Percentiles rank a stretch among this genome's conserved stretches.
Evolutionary conservation across 2,797 vertebrate species (phyloP).

Genomic region (Huso huso): DNA sequence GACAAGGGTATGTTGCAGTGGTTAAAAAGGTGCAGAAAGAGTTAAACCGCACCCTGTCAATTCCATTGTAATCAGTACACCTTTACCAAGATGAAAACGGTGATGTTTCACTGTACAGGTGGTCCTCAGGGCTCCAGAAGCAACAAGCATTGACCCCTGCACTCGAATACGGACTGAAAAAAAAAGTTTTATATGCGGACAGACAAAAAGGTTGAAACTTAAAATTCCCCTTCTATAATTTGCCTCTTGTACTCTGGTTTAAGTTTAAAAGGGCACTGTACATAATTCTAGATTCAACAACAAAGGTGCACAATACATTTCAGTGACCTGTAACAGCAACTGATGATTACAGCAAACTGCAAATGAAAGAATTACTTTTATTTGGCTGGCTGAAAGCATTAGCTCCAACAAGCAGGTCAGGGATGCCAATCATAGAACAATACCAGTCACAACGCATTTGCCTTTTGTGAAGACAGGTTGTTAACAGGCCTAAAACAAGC

Average conservation of each 20-base stretch:
- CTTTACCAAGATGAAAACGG: too few species aligned
- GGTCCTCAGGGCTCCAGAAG: too few species aligned
- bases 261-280: conserved; percentile 46
- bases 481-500: conserved; percentile 38
- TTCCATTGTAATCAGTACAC: too few species aligned
- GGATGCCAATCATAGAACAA: conserved; percentile 58
- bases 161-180: too few species aligned
- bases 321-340: conserved; percentile 50
- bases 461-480: conserved; percentile 39
- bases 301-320: conserved; percentile 41
- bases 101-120: too few species aligned
- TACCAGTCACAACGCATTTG: conserved; percentile 55
- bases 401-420: conserved; percentile 27
- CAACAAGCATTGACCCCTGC: too few species aligned
- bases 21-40: too few species aligned
- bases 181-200: too few species aligned
- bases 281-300: conserved; percentile 33
- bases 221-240: conserved; percentile 15
- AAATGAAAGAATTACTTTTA: conserved; percentile 18
- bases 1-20: too few species aligned
- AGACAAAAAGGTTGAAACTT: too few species aligned
- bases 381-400: conserved; percentile 24
- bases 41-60: too few species aligned
- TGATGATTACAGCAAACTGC: conserved; percentile 29
- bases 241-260: conserved; percentile 28